Evolutionary conservation across 2,797 vertebrate species (phyloP).

Genomic region (Natrix natrix): DNA sequence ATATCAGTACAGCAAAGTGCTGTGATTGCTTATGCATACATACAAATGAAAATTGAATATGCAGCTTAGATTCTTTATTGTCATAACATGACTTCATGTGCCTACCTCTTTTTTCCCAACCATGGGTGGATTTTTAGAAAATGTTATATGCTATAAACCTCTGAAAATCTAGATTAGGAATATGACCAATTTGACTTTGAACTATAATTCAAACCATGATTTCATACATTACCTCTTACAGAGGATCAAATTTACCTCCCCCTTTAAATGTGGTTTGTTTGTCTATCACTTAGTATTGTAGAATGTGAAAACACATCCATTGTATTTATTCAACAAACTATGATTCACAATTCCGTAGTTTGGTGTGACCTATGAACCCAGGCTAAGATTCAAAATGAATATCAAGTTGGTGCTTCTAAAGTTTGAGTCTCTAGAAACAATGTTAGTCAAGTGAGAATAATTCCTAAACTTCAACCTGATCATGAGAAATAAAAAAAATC

Average conservation of each 20-base stretch:
- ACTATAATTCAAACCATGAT: not conserved
- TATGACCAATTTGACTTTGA: not conserved
- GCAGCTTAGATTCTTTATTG: not conserved
- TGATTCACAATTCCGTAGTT: not conserved
- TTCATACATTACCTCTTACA: not conserved
- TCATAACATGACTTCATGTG: not conserved
- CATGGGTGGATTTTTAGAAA: not conserved
- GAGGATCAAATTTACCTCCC: not conserved
- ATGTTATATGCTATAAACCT: not conserved
- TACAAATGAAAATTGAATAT: not conserved
- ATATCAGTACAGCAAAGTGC: not conserved
- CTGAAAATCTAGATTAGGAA: not conserved
- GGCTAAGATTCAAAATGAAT: not conserved
- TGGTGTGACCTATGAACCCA: not conserved
- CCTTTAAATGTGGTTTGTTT: not conserved
- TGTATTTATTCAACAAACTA: not conserved
- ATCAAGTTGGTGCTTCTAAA: not conserved
- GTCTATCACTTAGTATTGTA: not conserved
- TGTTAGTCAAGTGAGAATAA: not conserved
- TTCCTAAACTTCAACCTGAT: not conserved
- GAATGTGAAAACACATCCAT: not conserved
- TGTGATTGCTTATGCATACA: not conserved
- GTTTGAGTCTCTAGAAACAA: not conserved
- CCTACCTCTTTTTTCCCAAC: not conserved
- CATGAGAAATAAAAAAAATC: not conserved